Percentiles rank a stretch among this genome's conserved stretches.
Evolutionary conservation across 2,113 vertebrate species (phyloP).

Genomic region (Orcinus orca): DNA sequence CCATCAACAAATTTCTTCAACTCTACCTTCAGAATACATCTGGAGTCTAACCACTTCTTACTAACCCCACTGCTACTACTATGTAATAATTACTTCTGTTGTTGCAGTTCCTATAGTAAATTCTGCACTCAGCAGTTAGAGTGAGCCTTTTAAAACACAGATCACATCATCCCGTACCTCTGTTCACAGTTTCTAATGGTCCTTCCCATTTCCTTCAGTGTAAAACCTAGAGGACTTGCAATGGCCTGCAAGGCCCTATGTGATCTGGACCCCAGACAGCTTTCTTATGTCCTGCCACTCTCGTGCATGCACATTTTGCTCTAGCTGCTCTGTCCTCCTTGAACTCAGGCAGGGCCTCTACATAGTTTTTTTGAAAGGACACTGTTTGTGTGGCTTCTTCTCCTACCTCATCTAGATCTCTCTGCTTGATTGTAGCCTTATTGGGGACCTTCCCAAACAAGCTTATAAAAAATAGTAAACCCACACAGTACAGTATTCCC

Average conservation of each 20-base stretch:
- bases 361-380: not conserved
- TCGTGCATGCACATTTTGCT: not conserved
- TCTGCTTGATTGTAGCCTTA: not conserved
- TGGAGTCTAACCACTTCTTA: not conserved
- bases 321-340: not conserved
- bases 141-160: not conserved
- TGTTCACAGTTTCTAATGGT: slow-evolving; percentile 21
- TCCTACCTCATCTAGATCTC: not conserved
- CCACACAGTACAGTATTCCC: not conserved
- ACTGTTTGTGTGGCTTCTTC: not conserved
- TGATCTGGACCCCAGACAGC: not conserved
- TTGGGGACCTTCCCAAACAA: not conserved
- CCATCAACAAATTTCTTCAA: not conserved
- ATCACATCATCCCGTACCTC: not conserved
- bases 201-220: not conserved
- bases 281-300: not conserved
- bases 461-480: not conserved
- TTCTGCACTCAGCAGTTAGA: not conserved
- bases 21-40: not conserved
- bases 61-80: not conserved
- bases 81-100: not conserved
- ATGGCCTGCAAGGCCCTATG: not conserved
- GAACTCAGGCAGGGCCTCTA: not conserved
- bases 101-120: not conserved
- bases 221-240: not conserved